Conservation (phyloP, 1,140 invertebrate genomes). For the Gonioctena quinquepunctata region DNA sequence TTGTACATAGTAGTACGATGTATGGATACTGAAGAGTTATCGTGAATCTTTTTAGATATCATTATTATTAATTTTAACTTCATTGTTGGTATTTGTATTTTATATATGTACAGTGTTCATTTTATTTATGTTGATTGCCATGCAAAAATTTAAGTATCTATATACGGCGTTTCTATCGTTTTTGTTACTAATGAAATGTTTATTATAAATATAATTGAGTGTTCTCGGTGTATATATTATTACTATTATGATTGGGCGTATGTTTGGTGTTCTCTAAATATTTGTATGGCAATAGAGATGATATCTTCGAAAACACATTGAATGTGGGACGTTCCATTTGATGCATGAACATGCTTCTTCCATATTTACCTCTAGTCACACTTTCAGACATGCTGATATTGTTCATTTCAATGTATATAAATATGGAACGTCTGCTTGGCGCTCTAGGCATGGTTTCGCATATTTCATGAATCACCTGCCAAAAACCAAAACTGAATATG, state of each 20-base stretch:
- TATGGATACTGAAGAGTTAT: conserved; percentile 8
- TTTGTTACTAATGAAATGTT: conserved; percentile 44
- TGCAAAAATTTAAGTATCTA: conserved; percentile 38
- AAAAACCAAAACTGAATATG: no score
- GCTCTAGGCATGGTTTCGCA: background rate
- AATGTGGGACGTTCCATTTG: conserved; percentile 22
- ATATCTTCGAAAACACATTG: conserved; percentile 21
- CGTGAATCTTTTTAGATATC: conserved; percentile 26
- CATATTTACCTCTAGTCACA: conserved; percentile 20
- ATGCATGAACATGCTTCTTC: conserved; percentile 17
- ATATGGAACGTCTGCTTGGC: conserved; percentile 22
- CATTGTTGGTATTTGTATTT: conserved; percentile 41
- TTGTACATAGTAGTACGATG: conserved; percentile 36
- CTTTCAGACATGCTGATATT: conserved; percentile 6
- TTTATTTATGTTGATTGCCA: conserved; percentile 46
- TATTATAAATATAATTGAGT: conserved; percentile 39
- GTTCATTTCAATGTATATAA: conserved; percentile 4
- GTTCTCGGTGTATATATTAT: conserved; percentile 31
- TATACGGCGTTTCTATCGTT: conserved; percentile 27
- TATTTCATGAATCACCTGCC: no score
- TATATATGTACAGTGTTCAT: conserved; percentile 45
- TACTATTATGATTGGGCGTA: conserved; percentile 9
- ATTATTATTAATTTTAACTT: conserved; percentile 33
- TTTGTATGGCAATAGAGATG: conserved; percentile 41
- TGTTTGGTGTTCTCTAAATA: conserved; percentile 32